phyloP scores from a whole-genome alignment of 2,113 vertebrate species.

The Perca schrenkii region DNA sequence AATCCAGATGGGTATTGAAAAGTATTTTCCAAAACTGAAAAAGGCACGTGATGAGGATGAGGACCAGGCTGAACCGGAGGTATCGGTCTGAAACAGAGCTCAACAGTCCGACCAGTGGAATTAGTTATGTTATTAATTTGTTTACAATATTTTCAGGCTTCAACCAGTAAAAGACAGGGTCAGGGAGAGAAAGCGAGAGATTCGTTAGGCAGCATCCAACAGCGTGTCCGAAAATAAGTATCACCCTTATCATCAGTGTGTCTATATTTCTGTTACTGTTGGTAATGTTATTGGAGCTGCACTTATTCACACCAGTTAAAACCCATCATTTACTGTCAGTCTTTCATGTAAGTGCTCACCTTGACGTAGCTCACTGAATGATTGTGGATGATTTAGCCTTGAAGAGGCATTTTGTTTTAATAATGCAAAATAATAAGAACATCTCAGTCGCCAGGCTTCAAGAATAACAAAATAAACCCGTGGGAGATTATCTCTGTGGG shows the following conservation, averaged over 20 bases:
- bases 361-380: not conserved
- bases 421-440: not conserved
- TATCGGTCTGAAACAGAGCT: no score
- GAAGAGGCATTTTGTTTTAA: not conserved
- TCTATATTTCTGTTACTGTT: not conserved
- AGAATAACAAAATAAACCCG: not conserved
- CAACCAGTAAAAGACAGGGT: no score
- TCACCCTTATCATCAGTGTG: not conserved
- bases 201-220: no score
- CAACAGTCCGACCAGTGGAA: no score
- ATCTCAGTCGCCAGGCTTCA: not conserved
- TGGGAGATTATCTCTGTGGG: not conserved
- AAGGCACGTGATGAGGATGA: no score
- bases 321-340: not conserved
- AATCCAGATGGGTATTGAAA: no score
- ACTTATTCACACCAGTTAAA: not conserved
- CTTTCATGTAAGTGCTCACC: not conserved
- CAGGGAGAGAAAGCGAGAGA: no score
- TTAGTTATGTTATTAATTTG: no score
- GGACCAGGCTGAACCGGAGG: no score
- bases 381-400: not conserved
- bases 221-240: no score
- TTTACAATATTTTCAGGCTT: no score
- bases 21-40: no score
- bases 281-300: not conserved